Evolutionary conservation across 2,797 vertebrate species (phyloP), one percentile per base, ranked within the genome.

Genomic region (Pseudopleuronectes americanus): DNA sequence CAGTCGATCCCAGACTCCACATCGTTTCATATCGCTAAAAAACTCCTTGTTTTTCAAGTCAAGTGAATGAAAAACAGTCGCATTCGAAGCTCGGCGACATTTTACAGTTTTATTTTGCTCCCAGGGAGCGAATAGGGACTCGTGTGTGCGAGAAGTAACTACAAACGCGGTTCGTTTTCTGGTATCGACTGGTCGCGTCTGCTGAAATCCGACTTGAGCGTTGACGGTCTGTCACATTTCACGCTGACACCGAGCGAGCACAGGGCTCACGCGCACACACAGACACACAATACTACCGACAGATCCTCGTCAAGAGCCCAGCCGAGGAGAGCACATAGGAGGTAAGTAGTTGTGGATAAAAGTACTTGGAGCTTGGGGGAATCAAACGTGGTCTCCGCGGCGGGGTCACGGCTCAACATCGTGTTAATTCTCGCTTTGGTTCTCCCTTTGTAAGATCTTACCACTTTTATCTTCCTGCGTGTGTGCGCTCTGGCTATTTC

Each of bases 201-300:
- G 68, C 63, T 81, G 80, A 86, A 88, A 92, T 89, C 89, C 87
- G 76, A 90, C 81, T 85, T 76, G 78, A 87, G 79, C 91, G 82
- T 88, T 93, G 94, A 94, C 92, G 88, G 91, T 93, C 92, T 94
- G 93, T 94, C 94, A 94, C 93, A 93, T 93, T 94, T 93, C 93
- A 93, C 92, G 92, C 90, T 90, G 93, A 93, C 92, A 92, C 89
- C 76, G 64, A 86, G 87, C 87, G 90, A 90, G 86, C 84, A 86
- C 70, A 64, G 77, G 54, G 77, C 85, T 75, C 84, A 80, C 54
- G 79, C 45, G 57, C 76, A 78, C 71, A 84, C 57, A 73, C 68
- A 63, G 77, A 78, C 89, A 84, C 87, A 75, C 81, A 74, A 83
- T 86, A 92, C 86, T 81, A 84, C 78, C 92, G 76, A 90, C 81